Conservation (phyloP, 2,888 invertebrate genomes). For the Euproctis similis region DNA sequence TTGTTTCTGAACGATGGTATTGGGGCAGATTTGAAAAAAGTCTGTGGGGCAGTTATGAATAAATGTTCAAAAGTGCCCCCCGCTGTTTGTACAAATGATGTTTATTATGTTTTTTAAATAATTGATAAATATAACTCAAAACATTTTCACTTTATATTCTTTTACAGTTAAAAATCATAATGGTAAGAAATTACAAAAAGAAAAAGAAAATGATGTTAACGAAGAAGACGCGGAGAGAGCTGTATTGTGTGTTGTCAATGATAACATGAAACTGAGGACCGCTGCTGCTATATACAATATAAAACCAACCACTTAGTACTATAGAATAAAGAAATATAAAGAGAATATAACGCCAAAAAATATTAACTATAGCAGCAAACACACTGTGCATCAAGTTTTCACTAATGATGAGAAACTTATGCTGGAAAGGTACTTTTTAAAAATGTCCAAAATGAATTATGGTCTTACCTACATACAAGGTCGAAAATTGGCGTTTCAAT, state of each 20-base stretch:
- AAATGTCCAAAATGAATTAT: constrained; percentile 3
- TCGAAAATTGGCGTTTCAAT: constrained; percentile 3
- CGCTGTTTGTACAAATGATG: background rate
- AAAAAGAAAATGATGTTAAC: constrained; percentile 5
- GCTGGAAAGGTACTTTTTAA: constrained; percentile 5
- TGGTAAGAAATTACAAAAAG: constrained; percentile 5
- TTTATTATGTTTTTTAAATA: background rate
- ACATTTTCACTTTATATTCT: background rate
- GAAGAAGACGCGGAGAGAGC: constrained; percentile 9
- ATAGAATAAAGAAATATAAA: constrained; percentile 6
- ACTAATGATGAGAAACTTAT: constrained; percentile 6
- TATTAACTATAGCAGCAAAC: constrained; percentile 2
- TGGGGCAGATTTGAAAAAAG: constrained; percentile 3
- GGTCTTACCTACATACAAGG: constrained; percentile 4
- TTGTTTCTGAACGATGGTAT: constrained; percentile 5
- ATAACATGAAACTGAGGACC: constrained; percentile 9
- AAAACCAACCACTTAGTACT: constrained; percentile 1
- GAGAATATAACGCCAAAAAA: constrained; percentile 6
- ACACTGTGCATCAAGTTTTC: constrained; percentile 8
- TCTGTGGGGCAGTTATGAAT: background rate
- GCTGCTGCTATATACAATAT: constrained; percentile 9
- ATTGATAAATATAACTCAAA: background rate
- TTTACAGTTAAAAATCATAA: background rate
- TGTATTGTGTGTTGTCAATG: constrained; percentile 10
- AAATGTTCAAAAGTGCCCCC: background rate